Conservation (phyloP, 2,797 vertebrate genomes). For the Threskiornis aethiopicus region DNA sequence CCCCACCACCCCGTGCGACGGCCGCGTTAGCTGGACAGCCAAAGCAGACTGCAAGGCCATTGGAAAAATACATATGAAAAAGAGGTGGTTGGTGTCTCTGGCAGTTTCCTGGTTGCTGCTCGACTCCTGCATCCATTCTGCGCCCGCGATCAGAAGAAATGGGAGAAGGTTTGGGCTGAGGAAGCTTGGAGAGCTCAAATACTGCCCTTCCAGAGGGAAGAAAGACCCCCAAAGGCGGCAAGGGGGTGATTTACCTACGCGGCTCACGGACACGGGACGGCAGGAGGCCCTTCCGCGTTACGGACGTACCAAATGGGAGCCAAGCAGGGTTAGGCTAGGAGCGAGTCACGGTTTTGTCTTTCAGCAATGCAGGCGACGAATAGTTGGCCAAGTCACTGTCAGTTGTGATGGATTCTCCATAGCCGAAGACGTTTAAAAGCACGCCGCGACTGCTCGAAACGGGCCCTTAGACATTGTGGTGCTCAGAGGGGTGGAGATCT, state of each 20-base stretch:
- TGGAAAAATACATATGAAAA: fast-evolving
- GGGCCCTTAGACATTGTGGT: fast-evolving
- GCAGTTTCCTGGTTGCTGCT: not conserved
- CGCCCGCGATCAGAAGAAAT: not conserved
- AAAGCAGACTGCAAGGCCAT: not conserved
- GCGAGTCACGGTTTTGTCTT: not conserved
- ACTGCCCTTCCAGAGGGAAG: not conserved
- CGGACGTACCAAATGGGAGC: fast-evolving
- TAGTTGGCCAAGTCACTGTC: not conserved
- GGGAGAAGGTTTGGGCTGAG: not conserved
- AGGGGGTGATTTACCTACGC: fast-evolving
- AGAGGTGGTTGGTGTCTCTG: not conserved
- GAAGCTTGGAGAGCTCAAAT: not conserved
- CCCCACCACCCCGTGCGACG: fast-evolving
- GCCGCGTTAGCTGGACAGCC: fast-evolving
- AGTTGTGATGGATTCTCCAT: not conserved
- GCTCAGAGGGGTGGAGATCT: fast-evolving
- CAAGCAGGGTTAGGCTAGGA: not conserved
- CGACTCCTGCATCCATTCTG: not conserved
- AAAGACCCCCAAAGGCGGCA: not conserved
- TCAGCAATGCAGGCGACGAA: not conserved
- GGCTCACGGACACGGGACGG: fast-evolving
- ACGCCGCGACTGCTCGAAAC: fast-evolving
- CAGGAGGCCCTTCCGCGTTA: not conserved
- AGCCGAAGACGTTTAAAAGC: not conserved